Conservation (phyloP, 2,888 invertebrate genomes). For the Melipona beecheii region DNA sequence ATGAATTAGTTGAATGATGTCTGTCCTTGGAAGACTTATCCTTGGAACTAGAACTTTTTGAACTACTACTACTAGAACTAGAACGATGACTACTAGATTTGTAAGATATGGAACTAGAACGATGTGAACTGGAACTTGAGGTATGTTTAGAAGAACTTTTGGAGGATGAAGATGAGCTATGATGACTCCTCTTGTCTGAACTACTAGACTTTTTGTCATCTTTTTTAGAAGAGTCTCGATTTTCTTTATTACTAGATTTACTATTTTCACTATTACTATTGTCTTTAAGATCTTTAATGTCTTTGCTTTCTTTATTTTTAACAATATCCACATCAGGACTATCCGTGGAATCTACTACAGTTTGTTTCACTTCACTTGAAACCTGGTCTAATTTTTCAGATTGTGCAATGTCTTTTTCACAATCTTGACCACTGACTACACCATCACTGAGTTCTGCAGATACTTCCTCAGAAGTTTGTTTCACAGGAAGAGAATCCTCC, state of each 20-base stretch:
- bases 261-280: constrained; percentile 81
- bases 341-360: constrained; percentile 75
- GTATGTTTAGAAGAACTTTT: constrained; percentile 78
- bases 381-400: constrained; percentile 65
- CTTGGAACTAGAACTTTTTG: constrained; percentile 78
- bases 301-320: constrained; percentile 67
- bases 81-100: constrained; percentile 78
- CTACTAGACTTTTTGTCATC: constrained; percentile 82
- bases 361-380: constrained; percentile 76
- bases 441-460: constrained; percentile 61
- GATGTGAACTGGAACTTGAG: constrained; percentile 77
- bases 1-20: constrained; percentile 74
- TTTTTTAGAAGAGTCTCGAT: constrained; percentile 84
- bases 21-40: constrained; percentile 81
- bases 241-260: constrained; percentile 85
- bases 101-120: constrained; percentile 73
- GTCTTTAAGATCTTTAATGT: constrained; percentile 72
- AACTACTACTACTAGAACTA: constrained; percentile 70
- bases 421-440: constrained; percentile 65
- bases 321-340: constrained; percentile 58
- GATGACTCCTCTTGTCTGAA: constrained; percentile 82
- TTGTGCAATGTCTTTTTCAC: constrained; percentile 54
- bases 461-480: constrained; percentile 76
- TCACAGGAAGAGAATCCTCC: constrained; percentile 61
- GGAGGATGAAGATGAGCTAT: constrained; percentile 82